Base-by-base conservation (phyloP, 2,797 vertebrate species). In the Tapirus indicus region DNA sequence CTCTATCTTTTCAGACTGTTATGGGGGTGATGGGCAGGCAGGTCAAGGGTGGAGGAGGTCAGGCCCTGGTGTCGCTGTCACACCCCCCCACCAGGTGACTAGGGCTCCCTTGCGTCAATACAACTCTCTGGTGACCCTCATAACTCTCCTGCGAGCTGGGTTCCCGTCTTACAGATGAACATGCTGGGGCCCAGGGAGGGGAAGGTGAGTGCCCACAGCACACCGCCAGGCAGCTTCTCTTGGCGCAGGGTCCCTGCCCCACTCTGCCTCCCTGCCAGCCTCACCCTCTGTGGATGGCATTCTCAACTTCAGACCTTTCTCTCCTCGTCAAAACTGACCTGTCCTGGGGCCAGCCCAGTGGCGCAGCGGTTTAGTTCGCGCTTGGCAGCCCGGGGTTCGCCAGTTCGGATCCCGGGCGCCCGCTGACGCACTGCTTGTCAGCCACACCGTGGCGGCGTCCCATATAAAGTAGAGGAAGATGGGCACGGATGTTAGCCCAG, bases 131-230 rank as follows among this genome's bases (percentile, higher is more conserved):
- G 6, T 29, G 56, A 47, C 18, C 78, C 27, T n/a, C 49, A 13
- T 17, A 25, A 13, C 9, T 38, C 32, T 17, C 64, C 17, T 9
- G 18, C 0, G 6, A 66, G 38, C 16, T 7, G 25, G 58, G 29
- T 27, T 68, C 32, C 47, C 29, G 0, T 72, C 54, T 78, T 56
- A 23, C 32, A 79, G 38, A 52, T 64, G 41, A 35, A 38, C 56
- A 44, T 38, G 5, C 64, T 17, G 69, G 74, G 35, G n/a, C 35
- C n/a, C 69, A 8, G 38, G 8, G 14, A 38, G 27, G 66, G 54
- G 32, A 6, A 49, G 16, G 17, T 20, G 3, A 2, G 16, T 1
- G 0, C 7, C 1, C n/a, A 1, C 47, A 16, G 66, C 60, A 14
- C 1, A 3, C 1, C 68, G 21, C 86, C 62, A 6, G 49, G 68